Base-by-base conservation (phyloP, 2,888 invertebrate genomes). In the Epistrophe eligans region DNA sequence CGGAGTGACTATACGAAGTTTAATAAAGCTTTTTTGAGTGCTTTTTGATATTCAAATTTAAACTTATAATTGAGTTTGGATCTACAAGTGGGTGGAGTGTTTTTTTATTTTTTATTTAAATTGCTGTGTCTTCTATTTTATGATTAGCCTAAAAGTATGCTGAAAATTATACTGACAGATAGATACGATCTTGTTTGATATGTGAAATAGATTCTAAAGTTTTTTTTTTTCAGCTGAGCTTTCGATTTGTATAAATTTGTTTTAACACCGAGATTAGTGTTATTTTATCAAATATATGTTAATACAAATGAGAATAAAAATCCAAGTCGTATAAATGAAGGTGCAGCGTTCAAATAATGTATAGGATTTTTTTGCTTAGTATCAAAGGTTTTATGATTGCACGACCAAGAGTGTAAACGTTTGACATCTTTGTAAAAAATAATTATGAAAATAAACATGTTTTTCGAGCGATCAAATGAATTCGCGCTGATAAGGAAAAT, bases 71-170 rank as follows among this genome's bases (percentile, higher is more conserved):
- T 80, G 77, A 70, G 81, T 66, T 13, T 38, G 13, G 67, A 17
- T 55, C 4, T 11, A 2, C 11, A 60, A n/a, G 62, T 81, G 77
- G 81, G 81, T 62, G 77, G 77, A 70, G 43, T 66, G 19, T 17
- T 48, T 64, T 48, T 67, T 1, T 60, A 6, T 15, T 58, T 35
- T 5, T 38, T 3, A 0, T 57, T 58, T 40, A 8, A 24, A 28
- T 28, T 64, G n/a, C n/a, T 40, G 55, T 55, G 32, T 60, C 19
- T 28, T 28, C 2, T n/a, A 24, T 70, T n/a, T n/a, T n/a, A 24
- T 24, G 11, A 15, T 15, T n/a, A 24, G 81, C 82, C 85, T 82
- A 82, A 52, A 85, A 85, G 82, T 85, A 81, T 77, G 74, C 82
- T 19, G 35, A 40, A 17, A 40, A 17, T 62, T 13, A 19, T 50